A percentile compares a stretch with the other conserved stretches of the same genome.
These are phyloP conservation scores for Tyrannus savana DNA, from an alignment of 2,113 vertebrate species.

Conservation along the genomic window DNA sequence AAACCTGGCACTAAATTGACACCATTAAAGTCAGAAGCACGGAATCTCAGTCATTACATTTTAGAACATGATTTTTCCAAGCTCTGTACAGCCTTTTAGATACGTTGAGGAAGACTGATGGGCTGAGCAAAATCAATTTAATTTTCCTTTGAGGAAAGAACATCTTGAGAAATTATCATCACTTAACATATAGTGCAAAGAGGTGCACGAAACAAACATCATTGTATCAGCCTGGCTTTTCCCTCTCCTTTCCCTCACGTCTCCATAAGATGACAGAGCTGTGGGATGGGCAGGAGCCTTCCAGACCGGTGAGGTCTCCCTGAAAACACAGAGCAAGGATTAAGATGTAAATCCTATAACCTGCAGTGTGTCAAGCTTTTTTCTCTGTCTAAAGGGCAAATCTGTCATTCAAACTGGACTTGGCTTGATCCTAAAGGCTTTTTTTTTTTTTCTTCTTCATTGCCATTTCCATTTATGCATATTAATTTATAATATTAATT, in stretches of 20 bases:
- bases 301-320: slow-evolving; percentile 14
- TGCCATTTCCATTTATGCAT: not conserved
- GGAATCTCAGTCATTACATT: not conserved
- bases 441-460: not conserved
- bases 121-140: slow-evolving; percentile 28
- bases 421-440: not conserved
- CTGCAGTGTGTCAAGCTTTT: not conserved
- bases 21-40: not conserved
- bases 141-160: slow-evolving; percentile 40
- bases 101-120: slow-evolving; percentile 13
- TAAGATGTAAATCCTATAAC: slow-evolving; percentile 53
- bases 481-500: not conserved
- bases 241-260: not conserved
- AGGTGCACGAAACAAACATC: not conserved
- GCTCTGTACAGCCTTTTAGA: slow-evolving; percentile 13
- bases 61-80: slow-evolving; percentile 3
- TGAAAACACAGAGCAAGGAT: not conserved
- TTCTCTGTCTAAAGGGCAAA: slow-evolving; percentile 40
- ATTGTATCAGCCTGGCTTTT: not conserved
- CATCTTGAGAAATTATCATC: not conserved
- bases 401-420: slow-evolving; percentile 19
- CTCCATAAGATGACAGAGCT: not conserved
- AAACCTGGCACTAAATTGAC: not conserved
- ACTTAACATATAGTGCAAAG: not conserved
- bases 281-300: not conserved